These are phyloP conservation scores for Hydrochoerus hydrochaeris DNA, from an alignment of 2,113 vertebrate species.

Conservation along the genomic window DNA sequence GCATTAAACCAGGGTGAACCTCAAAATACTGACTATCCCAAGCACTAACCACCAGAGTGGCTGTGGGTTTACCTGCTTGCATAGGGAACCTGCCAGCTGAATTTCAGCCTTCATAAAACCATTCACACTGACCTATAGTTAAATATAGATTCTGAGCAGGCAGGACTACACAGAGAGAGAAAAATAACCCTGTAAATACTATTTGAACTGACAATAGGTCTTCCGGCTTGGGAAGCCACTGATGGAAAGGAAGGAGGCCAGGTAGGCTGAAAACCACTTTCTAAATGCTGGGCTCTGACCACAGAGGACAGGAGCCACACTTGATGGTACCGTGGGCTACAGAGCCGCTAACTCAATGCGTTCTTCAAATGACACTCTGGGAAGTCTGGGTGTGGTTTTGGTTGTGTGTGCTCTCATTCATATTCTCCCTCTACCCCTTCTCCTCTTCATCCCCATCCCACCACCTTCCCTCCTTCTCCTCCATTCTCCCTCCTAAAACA, in stretches of 20 bases:
- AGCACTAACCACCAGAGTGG: neutral
- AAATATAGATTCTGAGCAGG: neutral
- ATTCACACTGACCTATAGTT: neutral
- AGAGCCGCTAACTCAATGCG: neutral
- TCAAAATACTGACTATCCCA: neutral
- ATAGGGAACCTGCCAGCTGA: neutral
- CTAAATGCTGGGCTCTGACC: neutral
- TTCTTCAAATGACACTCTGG: neutral
- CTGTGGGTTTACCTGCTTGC: neutral
- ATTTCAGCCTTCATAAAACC: neutral
- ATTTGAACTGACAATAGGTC: conserved; percentile 16
- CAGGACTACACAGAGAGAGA: neutral
- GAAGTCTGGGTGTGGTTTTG: neutral
- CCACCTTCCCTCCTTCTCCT: neutral
- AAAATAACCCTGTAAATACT: neutral
- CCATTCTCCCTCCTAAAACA: neutral
- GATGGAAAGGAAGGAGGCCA: neutral
- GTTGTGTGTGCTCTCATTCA: neutral
- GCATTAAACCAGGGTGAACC: neutral
- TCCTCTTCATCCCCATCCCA: neutral
- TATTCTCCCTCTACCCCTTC: accelerated
- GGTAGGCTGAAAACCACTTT: neutral
- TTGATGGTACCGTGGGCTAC: neutral
- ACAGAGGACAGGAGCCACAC: conserved; percentile 1
- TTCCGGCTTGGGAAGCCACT: neutral